Evolutionary conservation across 2,113 vertebrate species (phyloP), one percentile per base, ranked within the genome.

Genomic region (Pteropus alecto): DNA sequence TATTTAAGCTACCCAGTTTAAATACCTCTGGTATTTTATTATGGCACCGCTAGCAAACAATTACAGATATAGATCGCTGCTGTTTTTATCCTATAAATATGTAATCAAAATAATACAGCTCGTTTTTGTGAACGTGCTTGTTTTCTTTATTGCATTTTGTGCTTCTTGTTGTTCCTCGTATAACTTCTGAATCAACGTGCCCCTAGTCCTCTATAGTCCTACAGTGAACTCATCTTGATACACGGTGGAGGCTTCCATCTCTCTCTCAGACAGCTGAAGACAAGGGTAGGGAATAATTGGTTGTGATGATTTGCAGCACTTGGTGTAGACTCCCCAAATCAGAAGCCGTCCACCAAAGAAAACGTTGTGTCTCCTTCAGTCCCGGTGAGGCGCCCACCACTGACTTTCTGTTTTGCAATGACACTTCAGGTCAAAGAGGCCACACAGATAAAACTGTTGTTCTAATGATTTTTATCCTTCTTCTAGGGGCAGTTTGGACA

Each of bases 51-150:
- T 2, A 8, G 15, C 6, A 46, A 15, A 18, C 24, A 38, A 30
- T 21, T 28, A 5, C 28, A 51, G 83, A 16, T 46, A 68, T 79
- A 95, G 76, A 51, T 43, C 43, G 81, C 78, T 5, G 26, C 30
- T 79, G 90, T 46, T 78, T 78, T 67, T 78, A 63, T 79, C 79
- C 82, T 77, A 38, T 51, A 89, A 56, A 91, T 89, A 93, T 83
- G 94, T 54, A 87, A 92, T 67, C 67, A 96, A 85, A 77, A 96
- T 38, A 97, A 33, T 16, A 56, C 74, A 76, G 74, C 82, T 94
- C 96, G 67, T 96, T 74, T 26, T 68, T 82, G 85, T 56, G 82
- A 87, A 85, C 38, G 24, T 7, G 30, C 30, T 85, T 84, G 73
- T 84, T 93, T 77, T 4, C 58, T 94, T 83, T 79, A 90, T 87